phyloP scores from a whole-genome alignment of 2,888 invertebrate species.

The Drosophila picticornis region DNA sequence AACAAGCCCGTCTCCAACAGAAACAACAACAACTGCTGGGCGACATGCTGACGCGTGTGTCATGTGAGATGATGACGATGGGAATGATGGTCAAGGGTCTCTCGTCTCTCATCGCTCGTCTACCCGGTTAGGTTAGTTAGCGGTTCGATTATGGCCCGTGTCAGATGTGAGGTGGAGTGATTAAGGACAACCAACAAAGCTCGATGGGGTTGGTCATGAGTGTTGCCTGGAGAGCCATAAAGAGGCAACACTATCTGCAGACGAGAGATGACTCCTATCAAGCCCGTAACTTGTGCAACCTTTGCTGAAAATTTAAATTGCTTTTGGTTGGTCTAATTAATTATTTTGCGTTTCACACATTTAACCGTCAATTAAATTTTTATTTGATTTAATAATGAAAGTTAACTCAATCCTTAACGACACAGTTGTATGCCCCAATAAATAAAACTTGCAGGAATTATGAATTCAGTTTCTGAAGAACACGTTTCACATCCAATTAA shows the following conservation, averaged over 20 bases:
- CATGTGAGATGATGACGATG: slow-evolving; percentile 22
- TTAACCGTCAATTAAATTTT: not conserved
- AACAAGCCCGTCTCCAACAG: slow-evolving; percentile 32
- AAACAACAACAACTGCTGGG: slow-evolving; percentile 42
- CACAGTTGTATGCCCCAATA: not conserved
- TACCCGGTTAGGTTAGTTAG: slow-evolving; percentile 21
- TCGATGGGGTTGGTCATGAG: slow-evolving; percentile 21
- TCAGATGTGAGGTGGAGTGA: slow-evolving; percentile 47
- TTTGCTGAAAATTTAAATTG: not conserved
- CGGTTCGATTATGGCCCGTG: slow-evolving; percentile 50
- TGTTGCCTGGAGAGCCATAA: slow-evolving; percentile 39
- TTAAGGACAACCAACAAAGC: slow-evolving; percentile 17
- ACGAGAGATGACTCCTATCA: not conserved
- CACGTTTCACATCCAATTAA: not conserved
- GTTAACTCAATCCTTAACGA: not conserved
- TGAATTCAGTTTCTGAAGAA: not conserved
- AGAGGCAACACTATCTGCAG: not conserved
- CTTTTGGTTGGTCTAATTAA: not conserved
- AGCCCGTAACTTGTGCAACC: not conserved
- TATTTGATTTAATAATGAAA: not conserved
- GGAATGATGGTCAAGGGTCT: slow-evolving; percentile 42
- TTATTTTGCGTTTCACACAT: not conserved
- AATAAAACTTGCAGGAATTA: not conserved
- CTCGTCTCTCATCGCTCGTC: not conserved
- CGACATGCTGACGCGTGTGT: slow-evolving; percentile 58